These are phyloP conservation scores for Globodera rostochiensis DNA, from an alignment of 1,140 invertebrate genomes.

Conservation along the genomic window DNA sequence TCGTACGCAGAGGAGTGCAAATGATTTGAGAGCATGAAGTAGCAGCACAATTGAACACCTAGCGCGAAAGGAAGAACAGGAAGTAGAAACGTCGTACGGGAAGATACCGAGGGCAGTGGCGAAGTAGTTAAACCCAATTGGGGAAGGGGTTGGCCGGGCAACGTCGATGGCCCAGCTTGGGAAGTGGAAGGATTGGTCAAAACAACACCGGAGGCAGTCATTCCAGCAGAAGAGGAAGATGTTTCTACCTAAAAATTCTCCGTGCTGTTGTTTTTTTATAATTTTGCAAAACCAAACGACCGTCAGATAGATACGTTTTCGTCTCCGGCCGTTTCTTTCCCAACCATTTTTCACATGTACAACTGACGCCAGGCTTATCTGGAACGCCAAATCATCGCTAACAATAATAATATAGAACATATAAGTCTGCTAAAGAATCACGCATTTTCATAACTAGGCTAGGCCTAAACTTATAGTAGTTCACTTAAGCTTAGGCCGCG, in stretches of 20 bases:
- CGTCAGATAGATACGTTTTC: too few species aligned
- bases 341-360: too few species aligned
- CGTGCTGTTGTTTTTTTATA: too few species aligned
- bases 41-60: slow-evolving; percentile 36
- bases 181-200: not conserved
- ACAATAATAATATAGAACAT: too few species aligned
- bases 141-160: not conserved
- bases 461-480: too few species aligned
- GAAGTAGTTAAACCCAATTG: slow-evolving; percentile 1
- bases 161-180: not conserved
- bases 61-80: slow-evolving; percentile 17
- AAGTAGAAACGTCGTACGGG: slow-evolving; percentile 5
- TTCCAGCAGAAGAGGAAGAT: not conserved
- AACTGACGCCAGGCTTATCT: too few species aligned
- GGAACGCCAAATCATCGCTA: too few species aligned
- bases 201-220: not conserved
- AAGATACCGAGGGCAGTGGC: slow-evolving; percentile 17
- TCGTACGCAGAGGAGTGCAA: slow-evolving; percentile 49
- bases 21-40: slow-evolving; percentile 43
- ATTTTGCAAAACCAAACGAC: too few species aligned
- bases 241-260: not conserved
- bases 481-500: too few species aligned
- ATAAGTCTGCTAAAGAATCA: too few species aligned
- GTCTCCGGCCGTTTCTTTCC: too few species aligned
- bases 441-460: too few species aligned